Evolutionary conservation across 2,797 vertebrate genomes (phyloP).

Genomic region (Tinamus major): DNA sequence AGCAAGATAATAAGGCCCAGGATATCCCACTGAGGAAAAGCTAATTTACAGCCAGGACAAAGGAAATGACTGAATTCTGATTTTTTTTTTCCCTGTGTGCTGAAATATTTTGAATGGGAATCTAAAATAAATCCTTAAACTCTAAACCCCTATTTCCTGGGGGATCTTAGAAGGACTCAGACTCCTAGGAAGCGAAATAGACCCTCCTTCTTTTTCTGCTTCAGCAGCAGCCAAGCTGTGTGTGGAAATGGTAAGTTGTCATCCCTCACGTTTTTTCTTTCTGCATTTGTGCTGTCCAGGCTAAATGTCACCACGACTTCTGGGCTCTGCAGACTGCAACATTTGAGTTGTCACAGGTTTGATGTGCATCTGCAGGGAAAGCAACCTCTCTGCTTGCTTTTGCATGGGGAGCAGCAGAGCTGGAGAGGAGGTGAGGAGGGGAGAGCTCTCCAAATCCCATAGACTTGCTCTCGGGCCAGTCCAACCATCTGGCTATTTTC

Average conservation of each 20-base stretch:
- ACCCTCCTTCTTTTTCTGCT: background rate
- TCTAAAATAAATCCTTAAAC: conserved; percentile 18
- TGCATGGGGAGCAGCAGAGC: background rate
- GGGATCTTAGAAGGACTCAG: background rate
- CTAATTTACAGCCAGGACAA: background rate
- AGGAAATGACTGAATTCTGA: conserved; percentile 3
- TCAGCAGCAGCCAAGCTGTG: background rate
- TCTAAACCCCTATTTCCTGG: background rate
- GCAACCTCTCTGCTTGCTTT: background rate
- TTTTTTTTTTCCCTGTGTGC: background rate
- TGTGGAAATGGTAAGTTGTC: background rate
- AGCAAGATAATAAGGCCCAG: background rate
- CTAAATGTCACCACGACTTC: background rate
- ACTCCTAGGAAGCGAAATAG: background rate
- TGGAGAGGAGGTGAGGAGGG: background rate
- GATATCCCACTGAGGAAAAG: background rate
- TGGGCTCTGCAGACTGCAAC: background rate
- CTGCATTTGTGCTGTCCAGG: background rate
- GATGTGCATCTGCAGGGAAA: background rate
- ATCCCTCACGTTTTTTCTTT: background rate
- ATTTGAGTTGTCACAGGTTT: background rate
- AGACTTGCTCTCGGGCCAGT: background rate
- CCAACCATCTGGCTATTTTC: background rate
- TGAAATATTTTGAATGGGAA: background rate
- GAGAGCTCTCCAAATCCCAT: background rate